A percentile compares a stretch with the other conserved stretches of the same genome.
These are phyloP conservation scores for Glossosoma conforme DNA, from an alignment of 1,140 invertebrate species.

Conservation along the genomic window DNA sequence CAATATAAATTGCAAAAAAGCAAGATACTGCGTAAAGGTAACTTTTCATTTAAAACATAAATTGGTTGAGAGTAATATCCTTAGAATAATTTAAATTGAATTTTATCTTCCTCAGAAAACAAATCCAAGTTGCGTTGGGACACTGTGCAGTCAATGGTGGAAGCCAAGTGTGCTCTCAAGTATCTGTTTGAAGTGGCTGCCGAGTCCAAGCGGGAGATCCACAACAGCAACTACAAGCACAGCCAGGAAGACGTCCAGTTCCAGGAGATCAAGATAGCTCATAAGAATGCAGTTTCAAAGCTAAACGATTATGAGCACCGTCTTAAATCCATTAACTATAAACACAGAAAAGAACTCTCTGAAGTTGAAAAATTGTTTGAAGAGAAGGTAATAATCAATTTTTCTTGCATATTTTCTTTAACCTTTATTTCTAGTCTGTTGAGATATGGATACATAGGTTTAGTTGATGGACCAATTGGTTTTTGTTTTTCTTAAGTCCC, in stretches of 20 bases:
- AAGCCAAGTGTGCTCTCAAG: slow-evolving; percentile 60
- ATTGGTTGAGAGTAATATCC: no score
- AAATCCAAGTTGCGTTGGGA: slow-evolving; percentile 58
- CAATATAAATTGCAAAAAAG: no score
- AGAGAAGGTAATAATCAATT: slow-evolving; percentile 48
- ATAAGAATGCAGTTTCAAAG: slow-evolving; percentile 41
- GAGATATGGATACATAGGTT: no score
- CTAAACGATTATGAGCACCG: slow-evolving; percentile 38
- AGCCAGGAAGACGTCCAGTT: slow-evolving; percentile 43
- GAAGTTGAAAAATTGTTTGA: slow-evolving; percentile 45
- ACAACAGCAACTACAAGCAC: slow-evolving; percentile 43
- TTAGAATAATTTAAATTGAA: no score
- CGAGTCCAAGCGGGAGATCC: slow-evolving; percentile 48
- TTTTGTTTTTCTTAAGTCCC: no score
- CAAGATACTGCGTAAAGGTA: no score
- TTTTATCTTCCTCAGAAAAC: slow-evolving; percentile 47
- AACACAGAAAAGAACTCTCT: slow-evolving; percentile 34
- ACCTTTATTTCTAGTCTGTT: no score
- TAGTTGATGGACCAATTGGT: no score
- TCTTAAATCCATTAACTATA: slow-evolving; percentile 29
- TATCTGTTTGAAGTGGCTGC: slow-evolving; percentile 53
- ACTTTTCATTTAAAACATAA: no score
- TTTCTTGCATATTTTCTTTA: no score
- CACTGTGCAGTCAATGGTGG: slow-evolving; percentile 58
- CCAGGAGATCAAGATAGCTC: slow-evolving; percentile 49